Evolutionary conservation across 2,113 vertebrate genomes (phyloP).

Genomic region (Collichthys lucidus): DNA sequence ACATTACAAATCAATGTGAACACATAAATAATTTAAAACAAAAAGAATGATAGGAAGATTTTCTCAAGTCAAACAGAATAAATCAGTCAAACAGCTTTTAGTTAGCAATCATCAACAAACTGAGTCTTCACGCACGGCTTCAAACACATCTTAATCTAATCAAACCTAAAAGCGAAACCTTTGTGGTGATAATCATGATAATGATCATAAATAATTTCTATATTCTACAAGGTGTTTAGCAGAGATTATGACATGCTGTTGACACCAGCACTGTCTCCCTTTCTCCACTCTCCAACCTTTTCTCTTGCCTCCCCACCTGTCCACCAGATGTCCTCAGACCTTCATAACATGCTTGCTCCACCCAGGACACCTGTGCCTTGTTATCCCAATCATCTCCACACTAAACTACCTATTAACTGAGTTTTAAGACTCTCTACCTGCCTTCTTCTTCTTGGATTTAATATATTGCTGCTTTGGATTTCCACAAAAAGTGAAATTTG

Average conservation of each 20-base stretch:
- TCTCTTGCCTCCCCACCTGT: not conserved
- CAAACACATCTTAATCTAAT: not conserved
- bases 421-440: not conserved
- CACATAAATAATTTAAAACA: not conserved
- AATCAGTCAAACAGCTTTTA: not conserved
- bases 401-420: not conserved
- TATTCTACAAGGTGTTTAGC: no score
- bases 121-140: not conserved
- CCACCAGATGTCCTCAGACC: constrained; percentile 1
- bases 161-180: not conserved
- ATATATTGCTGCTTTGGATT: not conserved
- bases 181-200: no score
- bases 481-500: no score
- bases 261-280: not conserved
- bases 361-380: constrained; percentile 3
- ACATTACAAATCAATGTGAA: not conserved
- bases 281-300: no score
- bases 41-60: not conserved
- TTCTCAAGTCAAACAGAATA: not conserved
- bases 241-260: not conserved
- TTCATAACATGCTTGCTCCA: not conserved
- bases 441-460: not conserved
- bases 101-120: not conserved
- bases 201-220: no score
- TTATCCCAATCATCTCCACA: not conserved